Conservation (phyloP, 1,140 invertebrate species). For the Brachionus rubens region DNA sequence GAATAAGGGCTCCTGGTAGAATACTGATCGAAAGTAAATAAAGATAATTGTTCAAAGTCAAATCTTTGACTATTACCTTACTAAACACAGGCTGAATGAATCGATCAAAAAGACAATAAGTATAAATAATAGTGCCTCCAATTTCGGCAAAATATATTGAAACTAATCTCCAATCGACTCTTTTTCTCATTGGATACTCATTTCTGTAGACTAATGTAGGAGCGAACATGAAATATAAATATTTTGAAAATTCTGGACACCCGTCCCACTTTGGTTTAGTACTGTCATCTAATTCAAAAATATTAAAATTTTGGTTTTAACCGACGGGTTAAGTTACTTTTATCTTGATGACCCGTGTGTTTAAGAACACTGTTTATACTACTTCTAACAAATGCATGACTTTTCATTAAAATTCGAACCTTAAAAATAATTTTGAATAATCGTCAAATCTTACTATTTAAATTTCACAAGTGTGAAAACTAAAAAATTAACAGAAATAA, state of each 20-base stretch:
- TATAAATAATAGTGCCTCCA: constrained; percentile 71
- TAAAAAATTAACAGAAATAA: too few species aligned
- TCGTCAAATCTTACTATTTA: too few species aligned
- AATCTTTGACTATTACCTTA: constrained; percentile 68
- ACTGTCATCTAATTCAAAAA: constrained; percentile 25
- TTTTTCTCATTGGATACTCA: constrained; percentile 70
- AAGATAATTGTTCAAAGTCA: constrained; percentile 65
- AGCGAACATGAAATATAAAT: constrained; percentile 79
- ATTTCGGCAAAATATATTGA: constrained; percentile 71
- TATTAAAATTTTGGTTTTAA: background rate
- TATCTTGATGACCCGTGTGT: background rate
- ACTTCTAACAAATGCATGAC: constrained; percentile 73
- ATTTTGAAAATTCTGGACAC: constrained; percentile 71
- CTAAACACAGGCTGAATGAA: constrained; percentile 70
- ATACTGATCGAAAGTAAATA: constrained; percentile 70
- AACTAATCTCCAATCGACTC: constrained; percentile 73
- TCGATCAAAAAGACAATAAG: constrained; percentile 73
- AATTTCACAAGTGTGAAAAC: too few species aligned
- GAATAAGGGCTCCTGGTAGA: constrained; percentile 71
- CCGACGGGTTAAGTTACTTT: background rate
- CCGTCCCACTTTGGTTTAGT: background rate
- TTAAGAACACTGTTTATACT: constrained; percentile 63
- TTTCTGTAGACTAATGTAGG: constrained; percentile 82
- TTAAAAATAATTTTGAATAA: constrained; percentile 53
- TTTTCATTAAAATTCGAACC: constrained; percentile 79